phyloP scores from a whole-genome alignment of 2,797 vertebrate species.

The Chaenodraco wilsoni region DNA sequence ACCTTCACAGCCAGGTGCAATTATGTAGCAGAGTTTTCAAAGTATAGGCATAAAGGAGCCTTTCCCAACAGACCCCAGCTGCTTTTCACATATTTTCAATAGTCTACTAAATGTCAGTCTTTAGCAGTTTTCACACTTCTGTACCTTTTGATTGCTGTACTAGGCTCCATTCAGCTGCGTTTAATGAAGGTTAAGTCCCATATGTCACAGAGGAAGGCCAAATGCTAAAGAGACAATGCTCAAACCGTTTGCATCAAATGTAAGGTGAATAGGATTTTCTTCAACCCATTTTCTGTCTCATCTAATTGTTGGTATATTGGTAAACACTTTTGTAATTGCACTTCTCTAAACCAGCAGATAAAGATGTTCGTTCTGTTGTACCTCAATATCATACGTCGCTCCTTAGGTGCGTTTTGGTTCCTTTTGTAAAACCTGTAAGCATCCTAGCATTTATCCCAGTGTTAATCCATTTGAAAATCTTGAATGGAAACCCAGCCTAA shows the following conservation, averaged over 20 bases:
- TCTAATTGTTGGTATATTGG: not conserved
- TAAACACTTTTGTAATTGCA: not conserved
- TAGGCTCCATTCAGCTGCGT: not conserved
- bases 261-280: slow-evolving; percentile 8
- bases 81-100: slow-evolving; percentile 3
- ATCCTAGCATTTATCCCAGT: not conserved
- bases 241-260: not conserved
- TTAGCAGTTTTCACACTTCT: not conserved
- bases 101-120: not conserved
- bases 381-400: not conserved
- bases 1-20: not conserved
- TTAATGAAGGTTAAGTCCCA: slow-evolving; percentile 6
- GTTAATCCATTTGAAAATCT: not conserved
- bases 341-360: not conserved
- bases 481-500: not conserved
- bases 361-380: not conserved
- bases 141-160: slow-evolving; percentile 11
- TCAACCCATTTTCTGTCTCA: not conserved
- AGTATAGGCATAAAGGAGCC: not conserved
- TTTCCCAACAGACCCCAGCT: not conserved
- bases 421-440: not conserved
- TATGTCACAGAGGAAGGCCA: not conserved
- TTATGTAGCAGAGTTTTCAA: slow-evolving; percentile 4
- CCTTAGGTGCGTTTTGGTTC: not conserved
- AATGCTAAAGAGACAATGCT: not conserved